These are phyloP conservation scores for Amblyteles armatorius DNA, from an alignment of 2,888 invertebrate genomes.

Conservation along the genomic window DNA sequence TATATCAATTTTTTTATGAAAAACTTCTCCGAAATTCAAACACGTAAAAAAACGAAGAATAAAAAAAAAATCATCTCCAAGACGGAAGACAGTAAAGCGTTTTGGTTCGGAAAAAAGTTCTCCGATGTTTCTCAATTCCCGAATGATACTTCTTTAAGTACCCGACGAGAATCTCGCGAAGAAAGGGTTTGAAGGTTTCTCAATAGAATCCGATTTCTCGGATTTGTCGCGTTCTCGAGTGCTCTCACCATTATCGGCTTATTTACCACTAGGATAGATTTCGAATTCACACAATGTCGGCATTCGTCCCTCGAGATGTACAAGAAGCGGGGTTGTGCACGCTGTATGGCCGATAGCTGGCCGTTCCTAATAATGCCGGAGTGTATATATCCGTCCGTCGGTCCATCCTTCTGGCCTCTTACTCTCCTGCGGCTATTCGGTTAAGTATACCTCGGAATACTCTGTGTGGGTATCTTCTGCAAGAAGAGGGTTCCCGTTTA, in stretches of 20 bases:
- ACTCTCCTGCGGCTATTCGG: conserved; percentile 41
- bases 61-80: neutral
- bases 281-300: conserved; percentile 11
- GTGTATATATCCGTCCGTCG: conserved; percentile 6
- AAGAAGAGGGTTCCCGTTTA: conserved; percentile 18
- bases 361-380: conserved; percentile 40
- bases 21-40: conserved; percentile 50
- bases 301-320: neutral
- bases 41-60: conserved; percentile 7
- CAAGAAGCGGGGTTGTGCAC: neutral
- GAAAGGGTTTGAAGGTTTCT: conserved; percentile 2
- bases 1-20: conserved; percentile 54
- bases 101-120: neutral
- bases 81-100: neutral
- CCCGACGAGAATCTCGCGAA: neutral
- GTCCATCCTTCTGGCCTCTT: conserved; percentile 19
- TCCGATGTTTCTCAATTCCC: neutral
- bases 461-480: conserved; percentile 45
- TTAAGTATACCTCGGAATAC: neutral
- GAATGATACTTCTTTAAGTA: neutral
- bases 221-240: conserved; percentile 42
- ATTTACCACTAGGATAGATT: conserved; percentile 67
- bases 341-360: neutral
- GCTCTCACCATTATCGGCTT: conserved; percentile 72
- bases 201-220: conserved; percentile 71